These are phyloP conservation scores for Kryptolebias marmoratus DNA, from an alignment of 2,113 vertebrate species.

Conservation along the genomic window DNA sequence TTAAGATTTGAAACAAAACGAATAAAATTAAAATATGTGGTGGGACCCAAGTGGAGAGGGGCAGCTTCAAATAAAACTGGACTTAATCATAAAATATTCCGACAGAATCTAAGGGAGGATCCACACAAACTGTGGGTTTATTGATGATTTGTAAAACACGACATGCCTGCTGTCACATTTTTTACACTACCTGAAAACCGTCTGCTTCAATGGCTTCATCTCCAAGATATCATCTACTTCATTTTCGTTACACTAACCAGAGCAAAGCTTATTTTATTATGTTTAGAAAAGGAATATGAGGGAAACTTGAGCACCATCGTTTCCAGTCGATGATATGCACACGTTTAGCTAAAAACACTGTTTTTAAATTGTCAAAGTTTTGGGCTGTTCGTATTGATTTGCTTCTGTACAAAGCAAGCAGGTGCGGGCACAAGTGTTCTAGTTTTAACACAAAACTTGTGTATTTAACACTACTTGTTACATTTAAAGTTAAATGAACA, in stretches of 20 bases:
- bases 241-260: background rate
- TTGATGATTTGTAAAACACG: too few relatives aligned
- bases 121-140: too few relatives aligned
- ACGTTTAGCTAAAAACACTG: background rate
- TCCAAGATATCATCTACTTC: background rate
- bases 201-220: background rate
- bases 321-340: background rate
- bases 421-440: background rate
- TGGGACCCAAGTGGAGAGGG: too few relatives aligned
- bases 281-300: too few relatives aligned
- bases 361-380: background rate
- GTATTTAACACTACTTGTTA: constrained; percentile 51
- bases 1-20: too few relatives aligned
- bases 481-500: constrained; percentile 16
- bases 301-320: too few relatives aligned
- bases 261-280: background rate
- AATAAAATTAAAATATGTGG: too few relatives aligned
- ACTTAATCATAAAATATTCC: background rate
- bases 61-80: background rate
- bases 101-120: background rate
- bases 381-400: background rate
- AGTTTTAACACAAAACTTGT: constrained; percentile 22
- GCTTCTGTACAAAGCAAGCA: background rate
- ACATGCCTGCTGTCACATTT: background rate
- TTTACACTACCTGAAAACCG: background rate